A percentile compares a stretch with the other conserved stretches of the same genome.
phyloP scores from a whole-genome alignment of 1,140 invertebrate species.

The Ooceraea biroi region DNA sequence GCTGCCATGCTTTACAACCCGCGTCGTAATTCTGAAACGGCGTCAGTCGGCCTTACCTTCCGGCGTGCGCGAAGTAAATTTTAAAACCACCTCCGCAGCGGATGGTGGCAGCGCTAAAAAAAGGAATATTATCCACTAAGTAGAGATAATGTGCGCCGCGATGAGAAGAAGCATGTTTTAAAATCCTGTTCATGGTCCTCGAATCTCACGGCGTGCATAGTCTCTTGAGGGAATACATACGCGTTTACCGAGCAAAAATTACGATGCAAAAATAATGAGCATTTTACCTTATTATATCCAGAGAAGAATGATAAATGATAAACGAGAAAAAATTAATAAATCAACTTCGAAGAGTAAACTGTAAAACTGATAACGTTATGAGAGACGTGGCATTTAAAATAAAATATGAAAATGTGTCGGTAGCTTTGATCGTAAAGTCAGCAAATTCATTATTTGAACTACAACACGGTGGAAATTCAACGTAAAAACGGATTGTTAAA shows the following conservation, averaged over 20 bases:
- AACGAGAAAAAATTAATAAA: not conserved
- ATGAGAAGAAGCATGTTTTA: slow-evolving; percentile 47
- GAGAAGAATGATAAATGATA: not conserved
- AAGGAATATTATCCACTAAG: slow-evolving; percentile 55
- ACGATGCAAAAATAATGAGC: slow-evolving; percentile 23
- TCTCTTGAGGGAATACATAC: slow-evolving; percentile 5
- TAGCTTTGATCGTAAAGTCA: not conserved
- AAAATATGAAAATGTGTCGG: slow-evolving; percentile 2
- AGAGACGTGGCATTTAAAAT: not conserved
- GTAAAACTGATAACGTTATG: not conserved
- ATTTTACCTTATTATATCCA: slow-evolving; percentile 1
- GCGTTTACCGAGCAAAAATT: slow-evolving; percentile 20
- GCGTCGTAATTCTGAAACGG: slow-evolving; percentile 59
- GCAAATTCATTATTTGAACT: not conserved
- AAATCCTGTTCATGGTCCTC: slow-evolving; percentile 47
- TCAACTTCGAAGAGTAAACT: not conserved
- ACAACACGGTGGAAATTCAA: not conserved
- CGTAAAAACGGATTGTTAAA: not conserved
- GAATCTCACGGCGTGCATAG: slow-evolving; percentile 20
- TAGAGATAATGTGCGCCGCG: slow-evolving; percentile 49
- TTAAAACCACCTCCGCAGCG: slow-evolving; percentile 51
- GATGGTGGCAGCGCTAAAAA: slow-evolving; percentile 33
- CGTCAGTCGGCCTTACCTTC: slow-evolving; percentile 46
- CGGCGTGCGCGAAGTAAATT: slow-evolving; percentile 58
- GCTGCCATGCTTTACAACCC: slow-evolving; percentile 43